Base-by-base conservation (phyloP, 2,888 invertebrate genomes). In the Rhodophaea formosa region DNA sequence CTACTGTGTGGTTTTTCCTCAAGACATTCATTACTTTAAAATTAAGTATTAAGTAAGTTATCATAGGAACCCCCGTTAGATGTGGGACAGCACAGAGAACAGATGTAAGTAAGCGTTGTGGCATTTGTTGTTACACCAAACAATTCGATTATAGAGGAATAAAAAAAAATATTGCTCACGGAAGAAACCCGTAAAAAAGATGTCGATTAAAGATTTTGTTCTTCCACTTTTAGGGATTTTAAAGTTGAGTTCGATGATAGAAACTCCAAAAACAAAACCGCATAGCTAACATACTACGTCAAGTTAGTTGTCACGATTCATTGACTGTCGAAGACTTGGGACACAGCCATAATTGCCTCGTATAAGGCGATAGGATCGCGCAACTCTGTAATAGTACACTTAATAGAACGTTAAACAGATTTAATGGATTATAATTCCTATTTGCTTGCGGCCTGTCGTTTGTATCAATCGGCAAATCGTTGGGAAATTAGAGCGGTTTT, bases 351-450 rank as follows among this genome's bases (percentile, higher is more conserved):
- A 42, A 53, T 42, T 53, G 39, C 53, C 23, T 42, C 39, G 39
- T 53, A 32, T 35, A 51, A 39, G 42, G 53, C 53, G 42, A 42
- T 53, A 53, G 39, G 42, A 53, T 53, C 53, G 53, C 42, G 53
- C 53, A 53, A 53, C 42, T 23, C 17, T n/a, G 16, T 35, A 23
- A 53, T 44, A 16, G 16, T 14, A 14, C 44, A 7, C 15, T 7
- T 44, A 44, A 15, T 42, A 42, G 53, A 23, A 53, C 42, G 53
- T 42, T 53, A 23, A 52, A 42, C 42, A 53, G 16, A 53, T 53
- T 16, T 23, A 53, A 51, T 32, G 14, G 15, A 16, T 51, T 32
- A 16, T 15, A 51, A 42, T 53, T 53, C 35, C 42, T 53, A 42
- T 53, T 42, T 42, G 49, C 49, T 51, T 15, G 32, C 32, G 15